Base-by-base conservation (phyloP, 2,797 vertebrate species). In the Pteronotus mesoamericanus region DNA sequence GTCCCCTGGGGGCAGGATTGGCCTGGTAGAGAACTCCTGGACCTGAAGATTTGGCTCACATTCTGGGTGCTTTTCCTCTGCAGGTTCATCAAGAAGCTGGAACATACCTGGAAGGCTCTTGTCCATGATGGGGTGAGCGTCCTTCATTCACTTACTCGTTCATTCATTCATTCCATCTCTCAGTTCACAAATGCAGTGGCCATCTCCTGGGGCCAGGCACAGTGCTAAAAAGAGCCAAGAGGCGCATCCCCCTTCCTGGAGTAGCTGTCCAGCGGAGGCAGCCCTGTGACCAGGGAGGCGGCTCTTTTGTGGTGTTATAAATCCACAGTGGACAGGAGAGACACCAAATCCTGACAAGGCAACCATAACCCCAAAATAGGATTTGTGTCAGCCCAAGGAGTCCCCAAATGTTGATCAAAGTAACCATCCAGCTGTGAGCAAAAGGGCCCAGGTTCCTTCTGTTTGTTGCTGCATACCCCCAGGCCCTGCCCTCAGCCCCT, bases 101-200 rank as follows among this genome's bases (percentile, higher is more conserved):
- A 99, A 84, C 99, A 99, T 94, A 99, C 99, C n/a, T 99, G 99
- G 99, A 99, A 99, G 97, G 99, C 99, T 93, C 98, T 99, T 4
- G 99, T 99, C 94, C 99, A 99, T 0, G 99, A 99, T 0, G 99
- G 99, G 99, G 99, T 99, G 98, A 99, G 99, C 97, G 2, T 12
- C 16, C 0, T 46, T 10, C 19, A 0, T 37, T 42, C 29, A 3
- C 14, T 29, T 19, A 1, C 0, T 7, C 46, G 0, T 32, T 26
- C n/a, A 0, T 32, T 26, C n/a, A 2, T 34, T 32, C 15, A 0
- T 5, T 7, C 42, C 29, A 1, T 3, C 37, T 5, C 0, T 61
- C 44, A 22, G 16, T 71, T 21, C 29, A 0, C 86, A 44, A 44
- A 29, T 0, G 2, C 8, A 4, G 1, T n/a, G 39, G 26, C 19